phyloP scores from a whole-genome alignment of 2,113 vertebrate species.

The Scatophagus argus region DNA sequence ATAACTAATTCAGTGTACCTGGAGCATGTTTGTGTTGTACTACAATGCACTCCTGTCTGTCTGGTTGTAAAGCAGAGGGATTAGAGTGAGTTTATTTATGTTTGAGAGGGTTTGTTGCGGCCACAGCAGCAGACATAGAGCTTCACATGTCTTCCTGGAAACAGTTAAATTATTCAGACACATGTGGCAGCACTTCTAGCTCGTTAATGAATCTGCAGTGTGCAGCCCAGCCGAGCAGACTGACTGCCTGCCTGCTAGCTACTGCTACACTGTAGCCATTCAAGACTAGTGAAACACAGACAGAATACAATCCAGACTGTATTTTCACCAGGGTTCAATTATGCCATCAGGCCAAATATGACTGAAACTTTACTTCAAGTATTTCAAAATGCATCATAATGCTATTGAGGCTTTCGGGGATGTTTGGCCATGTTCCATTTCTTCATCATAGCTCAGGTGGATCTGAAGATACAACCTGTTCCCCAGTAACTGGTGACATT shows the following conservation, averaged over 20 bases:
- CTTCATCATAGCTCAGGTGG: background rate
- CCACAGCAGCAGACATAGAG: slow-evolving; percentile 18
- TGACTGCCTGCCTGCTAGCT: slow-evolving; percentile 15
- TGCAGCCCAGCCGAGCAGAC: slow-evolving; percentile 4
- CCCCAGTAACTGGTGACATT: background rate
- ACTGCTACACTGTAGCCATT: slow-evolving; percentile 4
- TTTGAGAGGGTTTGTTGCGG: slow-evolving; percentile 19
- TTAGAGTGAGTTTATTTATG: slow-evolving; percentile 12
- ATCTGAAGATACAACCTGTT: background rate
- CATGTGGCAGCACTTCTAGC: slow-evolving; percentile 35
- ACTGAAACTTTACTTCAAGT: background rate
- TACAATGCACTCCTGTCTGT: background rate
- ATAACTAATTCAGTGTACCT: background rate
- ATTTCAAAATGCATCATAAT: background rate
- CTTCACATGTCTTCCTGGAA: slow-evolving; percentile 53
- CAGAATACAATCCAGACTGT: background rate
- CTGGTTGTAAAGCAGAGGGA: background rate
- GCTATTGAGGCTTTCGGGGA: background rate
- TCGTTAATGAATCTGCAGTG: slow-evolving; percentile 48
- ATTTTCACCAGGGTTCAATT: background rate
- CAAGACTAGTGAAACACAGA: slow-evolving; percentile 5
- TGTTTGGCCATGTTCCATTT: background rate
- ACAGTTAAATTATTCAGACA: slow-evolving; percentile 71
- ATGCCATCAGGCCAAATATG: background rate
- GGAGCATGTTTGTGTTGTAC: background rate